phyloP scores from a whole-genome alignment of 1,140 invertebrate genomes.

The Bombus confusus region DNA sequence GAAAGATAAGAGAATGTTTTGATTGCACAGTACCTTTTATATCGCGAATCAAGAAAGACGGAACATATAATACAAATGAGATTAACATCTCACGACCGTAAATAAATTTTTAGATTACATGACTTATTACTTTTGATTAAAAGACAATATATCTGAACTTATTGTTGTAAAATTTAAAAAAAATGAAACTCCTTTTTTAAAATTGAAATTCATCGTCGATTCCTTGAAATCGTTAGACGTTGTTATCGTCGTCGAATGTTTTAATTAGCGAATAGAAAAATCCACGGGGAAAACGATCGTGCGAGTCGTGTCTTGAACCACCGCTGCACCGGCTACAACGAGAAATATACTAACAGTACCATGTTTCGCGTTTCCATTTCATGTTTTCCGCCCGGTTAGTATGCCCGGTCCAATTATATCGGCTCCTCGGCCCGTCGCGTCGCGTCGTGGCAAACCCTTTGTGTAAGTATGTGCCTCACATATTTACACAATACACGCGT shows the following conservation, averaged over 20 bases:
- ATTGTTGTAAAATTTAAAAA: rapidly evolving
- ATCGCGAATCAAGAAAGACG: not conserved
- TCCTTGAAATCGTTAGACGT: not conserved
- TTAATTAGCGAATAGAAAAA: not conserved
- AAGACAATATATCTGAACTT: not conserved
- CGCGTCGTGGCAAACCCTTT: conserved; percentile 56
- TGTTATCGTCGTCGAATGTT: not conserved
- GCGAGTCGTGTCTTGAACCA: not conserved
- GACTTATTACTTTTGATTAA: not conserved
- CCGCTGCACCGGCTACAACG: not conserved
- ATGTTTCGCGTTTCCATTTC: conserved; percentile 37
- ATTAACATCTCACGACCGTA: not conserved
- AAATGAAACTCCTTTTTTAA: not conserved
- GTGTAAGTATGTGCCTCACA: not conserved
- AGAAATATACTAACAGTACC: conserved; percentile 65
- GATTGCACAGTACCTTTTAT: not conserved
- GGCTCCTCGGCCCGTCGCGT: conserved; percentile 45
- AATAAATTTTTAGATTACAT: not conserved
- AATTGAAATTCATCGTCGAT: not conserved
- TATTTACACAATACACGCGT: not conserved
- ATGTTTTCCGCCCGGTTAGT: conserved; percentile 72
- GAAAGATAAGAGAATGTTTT: not conserved
- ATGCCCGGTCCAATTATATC: conserved; percentile 78
- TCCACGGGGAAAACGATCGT: not conserved
- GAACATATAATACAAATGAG: not conserved